Conservation (phyloP, 1,140 invertebrate genomes). For the Riptortus pedestris region DNA sequence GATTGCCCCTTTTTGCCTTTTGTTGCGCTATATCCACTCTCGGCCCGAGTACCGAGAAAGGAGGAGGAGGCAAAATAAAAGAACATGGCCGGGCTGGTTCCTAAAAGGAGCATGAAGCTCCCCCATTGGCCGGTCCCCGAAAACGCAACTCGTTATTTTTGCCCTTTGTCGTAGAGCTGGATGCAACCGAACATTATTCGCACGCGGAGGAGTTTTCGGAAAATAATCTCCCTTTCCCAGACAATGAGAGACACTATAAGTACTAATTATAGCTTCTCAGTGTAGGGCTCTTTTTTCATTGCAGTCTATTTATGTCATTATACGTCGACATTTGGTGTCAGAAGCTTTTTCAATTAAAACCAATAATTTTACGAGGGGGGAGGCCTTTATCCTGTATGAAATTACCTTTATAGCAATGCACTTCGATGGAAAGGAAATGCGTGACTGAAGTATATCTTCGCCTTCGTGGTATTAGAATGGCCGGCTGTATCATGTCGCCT, state of each 20-base stretch:
- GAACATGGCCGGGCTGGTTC: neutral
- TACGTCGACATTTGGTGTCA: too few relatives aligned
- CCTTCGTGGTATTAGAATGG: too few relatives aligned
- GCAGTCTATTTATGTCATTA: too few relatives aligned
- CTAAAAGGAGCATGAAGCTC: neutral
- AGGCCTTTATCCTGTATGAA: too few relatives aligned
- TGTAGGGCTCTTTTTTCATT: neutral
- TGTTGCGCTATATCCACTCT: neutral
- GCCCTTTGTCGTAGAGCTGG: neutral
- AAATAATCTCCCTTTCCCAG: neutral
- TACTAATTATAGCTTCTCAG: neutral
- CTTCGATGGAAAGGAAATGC: too few relatives aligned
- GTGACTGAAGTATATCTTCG: too few relatives aligned
- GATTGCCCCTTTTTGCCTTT: neutral
- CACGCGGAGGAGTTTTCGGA: neutral
- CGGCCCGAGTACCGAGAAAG: neutral
- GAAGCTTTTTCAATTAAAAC: too few relatives aligned
- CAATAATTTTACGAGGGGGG: too few relatives aligned
- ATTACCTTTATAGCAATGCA: too few relatives aligned
- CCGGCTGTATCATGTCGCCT: too few relatives aligned
- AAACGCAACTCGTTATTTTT: neutral
- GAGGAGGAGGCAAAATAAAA: neutral
- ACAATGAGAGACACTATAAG: neutral
- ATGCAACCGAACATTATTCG: neutral
- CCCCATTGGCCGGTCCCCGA: neutral